Evolutionary conservation across 2,797 vertebrate species (phyloP), one percentile per base, ranked within the genome.

Genomic region (Gymnocypris eckloni): DNA sequence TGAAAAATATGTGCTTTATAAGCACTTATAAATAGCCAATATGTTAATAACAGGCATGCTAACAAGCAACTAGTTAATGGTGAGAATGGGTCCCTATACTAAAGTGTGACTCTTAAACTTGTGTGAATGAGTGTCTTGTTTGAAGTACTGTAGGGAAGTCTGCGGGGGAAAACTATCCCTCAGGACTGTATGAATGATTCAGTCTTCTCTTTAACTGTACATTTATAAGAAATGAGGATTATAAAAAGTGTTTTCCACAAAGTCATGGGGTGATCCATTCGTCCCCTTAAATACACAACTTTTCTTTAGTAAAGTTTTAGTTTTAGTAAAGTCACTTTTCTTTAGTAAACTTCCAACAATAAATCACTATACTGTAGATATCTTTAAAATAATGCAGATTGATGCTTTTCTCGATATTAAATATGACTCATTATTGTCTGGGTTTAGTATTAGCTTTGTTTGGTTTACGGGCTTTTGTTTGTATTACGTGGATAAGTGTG

Each of bases 241-340:
- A 75, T 77, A 39, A 84, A 59, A 22, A 77, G 39, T 56, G n/a
- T 39, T 81, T 82, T 86, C 67, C 41, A 33, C 48, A 59, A 75
- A 76, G 50, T 79, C 66, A 56, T 22, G 12, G 28, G 83, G 64
- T 83, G 39, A 13, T 11, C 37, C n/a, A 85, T 75, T 20, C 39
- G 3, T 73, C 28, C 25, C 41, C 11, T 86, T 22, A 66, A 56
- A 33, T 33, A 41, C 13, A 16, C 67, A n/a, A 70, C 64, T 66
- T 43, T 41, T 52, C 13, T 82, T 18, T 50, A 28, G 28, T 28
- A 28, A 28, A 28, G n/a, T n/a, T n/a, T n/a, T n/a, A n/a, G n/a
- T n/a, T n/a, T n/a, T n/a, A n/a, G n/a, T n/a, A n/a, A n/a, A n/a
- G 28, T 66, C 81, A 56, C 64, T 66, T 43, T 41, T 52, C 13